phyloP scores from a whole-genome alignment of 92 coral and sea anemone species.

The Phenganax marumi region DNA sequence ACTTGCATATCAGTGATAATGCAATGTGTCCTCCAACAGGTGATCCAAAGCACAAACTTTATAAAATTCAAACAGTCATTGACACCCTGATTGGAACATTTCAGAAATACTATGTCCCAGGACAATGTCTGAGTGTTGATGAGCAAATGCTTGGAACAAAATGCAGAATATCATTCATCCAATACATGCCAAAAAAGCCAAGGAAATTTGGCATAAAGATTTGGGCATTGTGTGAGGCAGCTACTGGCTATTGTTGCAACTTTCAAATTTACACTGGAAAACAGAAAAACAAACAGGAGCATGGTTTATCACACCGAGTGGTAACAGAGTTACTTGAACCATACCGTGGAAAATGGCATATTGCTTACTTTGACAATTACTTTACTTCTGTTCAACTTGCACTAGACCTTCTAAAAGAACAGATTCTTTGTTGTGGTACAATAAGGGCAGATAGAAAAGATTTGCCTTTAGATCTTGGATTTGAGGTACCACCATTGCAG shows the following conservation, averaged over 20 bases:
- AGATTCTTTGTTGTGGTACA: slow-evolving; percentile 21
- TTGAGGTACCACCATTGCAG: background rate
- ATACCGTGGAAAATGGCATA: background rate
- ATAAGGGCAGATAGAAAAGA: background rate
- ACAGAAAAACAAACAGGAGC: background rate
- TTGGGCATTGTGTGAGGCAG: background rate
- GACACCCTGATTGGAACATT: slow-evolving; percentile 29
- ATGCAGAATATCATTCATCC: slow-evolving; percentile 58
- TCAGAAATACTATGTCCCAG: slow-evolving; percentile 44
- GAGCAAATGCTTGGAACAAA: slow-evolving; percentile 55
- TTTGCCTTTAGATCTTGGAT: background rate
- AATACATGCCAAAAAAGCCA: slow-evolving; percentile 56
- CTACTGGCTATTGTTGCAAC: background rate
- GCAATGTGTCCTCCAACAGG: background rate
- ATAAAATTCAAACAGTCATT: background rate
- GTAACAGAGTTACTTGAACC: background rate
- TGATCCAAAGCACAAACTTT: background rate
- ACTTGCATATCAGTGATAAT: background rate
- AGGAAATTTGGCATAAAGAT: slow-evolving; percentile 6
- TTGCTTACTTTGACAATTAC: background rate
- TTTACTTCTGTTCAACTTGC: slow-evolving; percentile 14
- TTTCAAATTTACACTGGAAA: slow-evolving; percentile 8
- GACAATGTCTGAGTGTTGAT: slow-evolving; percentile 55
- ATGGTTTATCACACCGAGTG: background rate
- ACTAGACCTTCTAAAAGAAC: background rate